Evolutionary conservation across 2,888 invertebrate genomes (phyloP), one percentile per base, ranked within the genome.

Genomic region (Tinea trinotella): DNA sequence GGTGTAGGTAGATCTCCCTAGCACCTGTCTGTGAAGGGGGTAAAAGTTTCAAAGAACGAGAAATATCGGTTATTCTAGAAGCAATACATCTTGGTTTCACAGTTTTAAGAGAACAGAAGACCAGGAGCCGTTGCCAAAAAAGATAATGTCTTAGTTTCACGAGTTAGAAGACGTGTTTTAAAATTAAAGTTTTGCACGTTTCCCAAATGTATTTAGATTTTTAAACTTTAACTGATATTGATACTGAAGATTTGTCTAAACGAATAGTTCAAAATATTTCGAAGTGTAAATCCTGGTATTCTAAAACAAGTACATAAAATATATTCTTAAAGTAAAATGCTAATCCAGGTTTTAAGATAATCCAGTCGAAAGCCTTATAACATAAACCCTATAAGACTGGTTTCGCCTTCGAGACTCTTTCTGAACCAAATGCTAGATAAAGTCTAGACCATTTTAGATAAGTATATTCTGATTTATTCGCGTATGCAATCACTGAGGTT

Each of bases 361-460:
- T 46, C 17, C 40, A 40, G 7, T 40, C 3, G 12, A 40, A 40
- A 40, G 40, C 13, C 19, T 17, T 46, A 12, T 35, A 40, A 40
- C 13, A 24, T 24, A 24, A 24, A 24, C 24, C 24, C 24, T 24
- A 9, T 24, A 40, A 40, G 40, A 40, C 30, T 30, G 17, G 46
- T 19, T 18, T 17, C n/a, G 18, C 15, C 18, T 46, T 46, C 40
- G 17, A 46, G 46, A 17, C 15, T 46, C 46, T 46, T 46, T 17
- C 46, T 2, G 18, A 24, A 50, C 50, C 24, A 15, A 50, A 50
- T 6, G 50, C 50, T 24, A 50, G 50, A 50, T 50, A 50, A 50
- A 50, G 50, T 50, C 50, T 50, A 50, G 50, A 50, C 22, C 50
- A 24, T 50, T 46, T 50, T 24, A 50, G 50, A 50, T 50, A 50